A percentile compares a stretch with the other conserved stretches of the same genome.
phyloP scores from a whole-genome alignment of 2,888 invertebrate genomes.

The Hipparchia sbordonii region DNA sequence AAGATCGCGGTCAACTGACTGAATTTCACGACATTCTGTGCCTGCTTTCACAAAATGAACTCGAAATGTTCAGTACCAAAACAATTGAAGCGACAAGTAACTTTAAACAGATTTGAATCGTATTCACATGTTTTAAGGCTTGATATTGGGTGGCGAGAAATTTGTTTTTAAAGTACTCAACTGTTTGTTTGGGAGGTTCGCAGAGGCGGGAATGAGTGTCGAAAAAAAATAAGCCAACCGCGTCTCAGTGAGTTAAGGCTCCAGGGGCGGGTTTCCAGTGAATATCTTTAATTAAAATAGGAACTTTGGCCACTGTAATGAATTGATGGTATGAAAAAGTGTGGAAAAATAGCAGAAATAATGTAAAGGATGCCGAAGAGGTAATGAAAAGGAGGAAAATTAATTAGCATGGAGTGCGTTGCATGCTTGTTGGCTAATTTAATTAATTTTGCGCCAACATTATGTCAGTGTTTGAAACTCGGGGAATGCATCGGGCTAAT shows the following conservation, averaged over 20 bases:
- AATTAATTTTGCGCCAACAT: constrained; percentile 33
- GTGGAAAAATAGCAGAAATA: constrained; percentile 47
- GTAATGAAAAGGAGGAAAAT: constrained; percentile 47
- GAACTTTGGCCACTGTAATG: constrained; percentile 71
- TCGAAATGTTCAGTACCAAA: constrained; percentile 60
- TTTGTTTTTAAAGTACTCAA: constrained; percentile 78
- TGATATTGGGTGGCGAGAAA: constrained; percentile 42
- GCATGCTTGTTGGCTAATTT: constrained; percentile 40
- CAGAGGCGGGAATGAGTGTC: constrained; percentile 82
- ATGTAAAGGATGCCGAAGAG: constrained; percentile 46
- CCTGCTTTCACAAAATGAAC: constrained; percentile 80
- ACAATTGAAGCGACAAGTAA: constrained; percentile 49
- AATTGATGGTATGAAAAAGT: constrained; percentile 64
- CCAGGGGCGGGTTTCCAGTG: constrained; percentile 76
- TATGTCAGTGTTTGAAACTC: constrained; percentile 28
- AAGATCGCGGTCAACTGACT: constrained; percentile 78
- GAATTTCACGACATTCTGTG: constrained; percentile 63
- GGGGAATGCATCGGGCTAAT: constrained; percentile 14
- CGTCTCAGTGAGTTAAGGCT: constrained; percentile 80
- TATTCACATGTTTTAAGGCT: constrained; percentile 22
- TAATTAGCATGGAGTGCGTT: constrained; percentile 51
- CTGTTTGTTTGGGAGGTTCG: constrained; percentile 82
- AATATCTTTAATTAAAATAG: constrained; percentile 81
- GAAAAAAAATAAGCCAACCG: constrained; percentile 83
- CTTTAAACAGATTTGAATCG: constrained; percentile 36